These are phyloP conservation scores for Neogobius melanostomus DNA, from an alignment of 2,113 vertebrate species.

Conservation along the genomic window DNA sequence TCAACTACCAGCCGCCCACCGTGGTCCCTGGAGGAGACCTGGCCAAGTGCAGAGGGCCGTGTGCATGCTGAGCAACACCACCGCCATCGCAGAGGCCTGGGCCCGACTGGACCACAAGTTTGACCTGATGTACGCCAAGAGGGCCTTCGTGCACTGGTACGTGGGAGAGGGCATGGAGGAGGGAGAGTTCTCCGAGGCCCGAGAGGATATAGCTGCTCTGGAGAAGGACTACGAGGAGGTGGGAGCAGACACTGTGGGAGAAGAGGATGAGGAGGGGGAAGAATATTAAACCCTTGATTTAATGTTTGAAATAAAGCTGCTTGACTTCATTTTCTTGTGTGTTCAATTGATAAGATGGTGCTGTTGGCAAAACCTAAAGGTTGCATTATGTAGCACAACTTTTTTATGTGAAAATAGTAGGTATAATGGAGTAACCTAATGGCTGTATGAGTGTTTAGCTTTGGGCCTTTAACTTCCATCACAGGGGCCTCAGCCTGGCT, in stretches of 20 bases:
- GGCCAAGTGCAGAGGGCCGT: constrained; percentile 83
- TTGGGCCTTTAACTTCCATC: no score
- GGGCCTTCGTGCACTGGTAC: constrained; percentile 69
- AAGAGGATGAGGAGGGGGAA: background rate
- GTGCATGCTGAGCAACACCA: constrained; percentile 85
- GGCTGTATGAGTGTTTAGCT: no score
- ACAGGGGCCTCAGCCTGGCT: no score
- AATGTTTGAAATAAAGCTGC: background rate
- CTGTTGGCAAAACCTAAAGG: no score
- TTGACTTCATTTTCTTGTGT: background rate
- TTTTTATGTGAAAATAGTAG: no score
- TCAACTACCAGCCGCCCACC: constrained; percentile 73
- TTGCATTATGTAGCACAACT: no score
- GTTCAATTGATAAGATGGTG: background rate
- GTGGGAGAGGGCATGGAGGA: constrained; percentile 71
- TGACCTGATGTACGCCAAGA: constrained; percentile 83
- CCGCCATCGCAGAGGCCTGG: constrained; percentile 85
- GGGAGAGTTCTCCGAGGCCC: constrained; percentile 70
- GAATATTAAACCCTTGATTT: background rate
- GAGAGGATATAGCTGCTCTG: constrained; percentile 61
- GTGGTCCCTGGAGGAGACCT: constrained; percentile 81
- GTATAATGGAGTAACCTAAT: no score
- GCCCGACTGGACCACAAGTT: constrained; percentile 83
- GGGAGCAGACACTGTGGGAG: background rate
- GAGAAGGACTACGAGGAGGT: constrained; percentile 1